Evolutionary conservation across 2,797 vertebrate genomes (phyloP).

Genomic region (Toxotes lorentzi): DNA sequence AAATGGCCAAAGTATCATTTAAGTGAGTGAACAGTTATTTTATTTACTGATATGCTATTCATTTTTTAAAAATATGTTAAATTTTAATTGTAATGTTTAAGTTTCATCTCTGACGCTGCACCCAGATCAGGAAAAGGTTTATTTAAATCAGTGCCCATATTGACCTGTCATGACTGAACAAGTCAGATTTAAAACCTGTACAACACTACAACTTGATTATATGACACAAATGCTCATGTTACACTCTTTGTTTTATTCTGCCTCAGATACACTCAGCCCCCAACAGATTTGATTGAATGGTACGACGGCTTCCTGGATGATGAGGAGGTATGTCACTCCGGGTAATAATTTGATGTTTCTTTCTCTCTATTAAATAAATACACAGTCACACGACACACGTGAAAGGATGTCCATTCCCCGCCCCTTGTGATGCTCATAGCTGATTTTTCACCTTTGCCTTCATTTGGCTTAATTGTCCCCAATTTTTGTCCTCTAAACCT

Average conservation of each 20-base stretch:
- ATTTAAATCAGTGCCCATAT: neutral
- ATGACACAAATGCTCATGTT: neutral
- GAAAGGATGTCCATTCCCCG: conserved; percentile 31
- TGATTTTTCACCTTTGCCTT: conserved; percentile 90
- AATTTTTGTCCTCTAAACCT: conserved; percentile 69
- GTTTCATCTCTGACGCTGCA: neutral
- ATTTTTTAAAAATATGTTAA: neutral
- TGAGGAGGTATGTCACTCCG: conserved; percentile 99
- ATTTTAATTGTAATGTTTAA: neutral
- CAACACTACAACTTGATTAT: neutral
- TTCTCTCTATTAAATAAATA: conserved; percentile 74
- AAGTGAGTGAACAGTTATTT: neutral
- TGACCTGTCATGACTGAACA: neutral
- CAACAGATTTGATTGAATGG: conserved; percentile 98
- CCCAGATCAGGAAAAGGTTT: neutral
- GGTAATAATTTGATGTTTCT: conserved; percentile 95
- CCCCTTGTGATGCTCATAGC: conserved; percentile 86
- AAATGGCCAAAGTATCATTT: neutral
- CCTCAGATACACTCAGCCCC: conserved; percentile 96
- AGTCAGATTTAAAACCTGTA: neutral
- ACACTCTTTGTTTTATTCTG: conserved; percentile 18
- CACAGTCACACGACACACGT: conserved; percentile 31
- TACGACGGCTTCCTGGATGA: conserved; percentile 99
- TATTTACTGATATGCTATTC: too few relatives aligned
- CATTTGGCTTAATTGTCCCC: conserved; percentile 88